Evolutionary conservation across 1,140 invertebrate genomes (phyloP).

Genomic region (Diprion similis): DNA sequence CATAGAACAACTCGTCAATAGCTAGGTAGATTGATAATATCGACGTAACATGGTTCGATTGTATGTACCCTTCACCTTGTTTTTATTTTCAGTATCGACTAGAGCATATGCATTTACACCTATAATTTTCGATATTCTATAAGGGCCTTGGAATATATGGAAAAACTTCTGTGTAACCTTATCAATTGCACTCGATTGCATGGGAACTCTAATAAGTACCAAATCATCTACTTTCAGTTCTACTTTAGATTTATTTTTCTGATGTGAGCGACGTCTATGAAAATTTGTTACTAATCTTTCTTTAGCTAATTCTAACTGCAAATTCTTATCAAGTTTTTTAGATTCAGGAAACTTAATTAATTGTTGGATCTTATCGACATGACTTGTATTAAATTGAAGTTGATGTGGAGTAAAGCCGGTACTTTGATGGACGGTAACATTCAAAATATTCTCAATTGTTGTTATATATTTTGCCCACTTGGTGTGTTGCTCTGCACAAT

Average conservation of each 20-base stretch:
- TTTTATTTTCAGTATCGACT: background rate
- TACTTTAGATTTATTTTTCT: constrained; percentile 10
- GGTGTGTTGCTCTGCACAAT: constrained; percentile 22
- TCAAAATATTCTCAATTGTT: constrained; percentile 17
- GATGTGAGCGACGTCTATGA: background rate
- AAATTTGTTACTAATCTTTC: background rate
- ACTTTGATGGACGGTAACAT: constrained; percentile 24
- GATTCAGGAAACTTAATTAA: background rate
- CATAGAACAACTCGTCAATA: background rate
- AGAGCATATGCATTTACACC: background rate
- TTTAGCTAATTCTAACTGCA: background rate
- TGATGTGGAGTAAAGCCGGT: constrained; percentile 27
- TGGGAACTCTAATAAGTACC: constrained; percentile 5
- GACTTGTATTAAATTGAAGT: constrained; percentile 27
- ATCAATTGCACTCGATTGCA: background rate
- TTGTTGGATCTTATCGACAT: background rate
- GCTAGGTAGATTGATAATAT: background rate
- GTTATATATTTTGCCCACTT: constrained; percentile 24
- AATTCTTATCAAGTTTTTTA: background rate
- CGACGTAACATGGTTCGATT: background rate
- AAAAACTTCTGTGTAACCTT: background rate
- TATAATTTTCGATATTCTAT: background rate
- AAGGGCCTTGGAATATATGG: constrained; percentile 7
- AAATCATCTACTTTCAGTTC: background rate
- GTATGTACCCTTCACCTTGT: background rate